A percentile compares a stretch with the other conserved stretches of the same genome.
Conservation (phyloP, 2,888 invertebrate genomes). For the Pristionchus fissidentatus region DNA sequence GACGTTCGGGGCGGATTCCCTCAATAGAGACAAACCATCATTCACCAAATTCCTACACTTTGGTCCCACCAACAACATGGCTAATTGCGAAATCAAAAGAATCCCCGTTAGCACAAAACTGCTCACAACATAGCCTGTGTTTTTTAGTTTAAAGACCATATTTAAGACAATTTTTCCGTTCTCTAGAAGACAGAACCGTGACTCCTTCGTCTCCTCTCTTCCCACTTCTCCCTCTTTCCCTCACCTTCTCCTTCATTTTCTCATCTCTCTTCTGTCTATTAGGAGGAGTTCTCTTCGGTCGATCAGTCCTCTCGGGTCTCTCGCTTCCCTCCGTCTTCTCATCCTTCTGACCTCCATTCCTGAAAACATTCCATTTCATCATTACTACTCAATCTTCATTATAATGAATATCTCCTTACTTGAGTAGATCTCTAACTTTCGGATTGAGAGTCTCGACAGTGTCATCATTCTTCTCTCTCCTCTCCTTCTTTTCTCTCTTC, state of each 20-base stretch:
- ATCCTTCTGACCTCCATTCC: constrained; percentile 19
- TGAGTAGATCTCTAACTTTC: constrained; percentile 31
- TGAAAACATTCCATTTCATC: neutral
- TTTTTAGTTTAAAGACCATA: neutral
- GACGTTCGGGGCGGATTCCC: constrained; percentile 42
- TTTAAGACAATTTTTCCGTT: neutral
- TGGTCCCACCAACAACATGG: neutral
- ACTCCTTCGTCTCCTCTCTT: no score
- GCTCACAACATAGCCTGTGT: neutral
- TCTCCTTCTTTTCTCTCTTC: constrained; percentile 13
- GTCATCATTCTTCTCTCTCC: neutral
- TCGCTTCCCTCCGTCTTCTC: constrained; percentile 22
- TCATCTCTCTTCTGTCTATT: neutral
- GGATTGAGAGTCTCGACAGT: constrained; percentile 10
- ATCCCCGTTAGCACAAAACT: neutral
- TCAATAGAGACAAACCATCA: neutral
- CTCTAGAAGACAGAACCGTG: no score
- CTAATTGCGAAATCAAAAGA: neutral
- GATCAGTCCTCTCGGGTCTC: constrained; percentile 1
- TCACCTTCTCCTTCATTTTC: constrained; percentile 6
- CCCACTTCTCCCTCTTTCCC: neutral
- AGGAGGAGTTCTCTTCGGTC: no score
- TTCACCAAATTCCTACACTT: neutral
- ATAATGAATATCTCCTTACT: neutral
- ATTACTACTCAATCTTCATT: no score